Conservation (phyloP, 2,797 vertebrate genomes). For the Eulemur mongoz region DNA sequence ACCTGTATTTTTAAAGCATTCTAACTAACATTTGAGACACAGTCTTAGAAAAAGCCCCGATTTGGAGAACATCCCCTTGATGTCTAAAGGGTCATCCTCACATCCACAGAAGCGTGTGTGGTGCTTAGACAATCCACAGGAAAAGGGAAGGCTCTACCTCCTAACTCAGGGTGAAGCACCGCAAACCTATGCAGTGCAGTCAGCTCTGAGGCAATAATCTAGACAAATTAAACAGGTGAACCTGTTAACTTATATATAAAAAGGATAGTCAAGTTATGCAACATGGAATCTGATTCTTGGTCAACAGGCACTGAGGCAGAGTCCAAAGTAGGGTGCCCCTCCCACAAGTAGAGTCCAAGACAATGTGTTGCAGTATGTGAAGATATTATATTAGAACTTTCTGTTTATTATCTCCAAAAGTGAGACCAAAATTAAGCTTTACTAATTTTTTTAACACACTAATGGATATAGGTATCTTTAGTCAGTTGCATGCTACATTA, state of each 20-base stretch:
- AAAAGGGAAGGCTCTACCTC: neutral
- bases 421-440: neutral
- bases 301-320: neutral
- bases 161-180: neutral
- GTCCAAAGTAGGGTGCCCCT: neutral
- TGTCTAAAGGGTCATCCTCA: neutral
- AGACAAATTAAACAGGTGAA: neutral
- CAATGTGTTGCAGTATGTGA: accelerated
- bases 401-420: neutral
- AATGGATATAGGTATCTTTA: neutral
- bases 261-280: neutral
- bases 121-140: neutral
- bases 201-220: neutral
- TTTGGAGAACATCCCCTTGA: neutral
- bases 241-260: neutral
- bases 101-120: neutral
- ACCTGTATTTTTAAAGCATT: neutral
- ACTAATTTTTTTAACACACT: neutral
- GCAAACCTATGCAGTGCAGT: neutral
- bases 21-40: neutral
- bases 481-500: neutral
- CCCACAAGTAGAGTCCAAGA: neutral
- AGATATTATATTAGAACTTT: neutral
- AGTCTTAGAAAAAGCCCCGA: neutral
- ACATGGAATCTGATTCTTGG: neutral